A percentile compares a stretch with the other conserved stretches of the same genome.
phyloP scores from a whole-genome alignment of 2,888 invertebrate species.

The Cerastis rubricosa region DNA sequence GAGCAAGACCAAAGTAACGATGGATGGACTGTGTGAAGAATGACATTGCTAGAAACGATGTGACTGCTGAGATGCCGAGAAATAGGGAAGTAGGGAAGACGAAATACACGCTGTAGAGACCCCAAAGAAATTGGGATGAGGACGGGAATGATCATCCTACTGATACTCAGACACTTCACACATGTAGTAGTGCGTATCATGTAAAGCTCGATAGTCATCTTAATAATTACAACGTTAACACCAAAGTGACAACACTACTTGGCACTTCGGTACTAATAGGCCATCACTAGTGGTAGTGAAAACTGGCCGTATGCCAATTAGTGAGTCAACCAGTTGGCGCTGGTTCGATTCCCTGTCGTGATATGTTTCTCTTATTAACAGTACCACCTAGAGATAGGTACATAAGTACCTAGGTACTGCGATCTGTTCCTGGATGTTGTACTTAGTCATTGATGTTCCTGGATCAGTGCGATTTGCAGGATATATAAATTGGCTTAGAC shows the following conservation, averaged over 20 bases:
- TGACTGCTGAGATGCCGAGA: neutral
- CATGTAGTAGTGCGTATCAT: neutral
- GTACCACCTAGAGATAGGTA: conserved; percentile 31
- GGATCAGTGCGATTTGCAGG: conserved; percentile 26
- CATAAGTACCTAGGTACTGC: conserved; percentile 31
- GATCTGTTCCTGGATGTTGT: conserved; percentile 35
- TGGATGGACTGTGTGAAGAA: neutral
- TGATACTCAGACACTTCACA: neutral
- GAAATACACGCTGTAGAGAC: neutral
- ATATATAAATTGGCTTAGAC: conserved; percentile 31
- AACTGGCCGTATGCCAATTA: conserved; percentile 75
- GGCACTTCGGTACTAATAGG: conserved; percentile 36
- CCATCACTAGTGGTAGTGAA: conserved; percentile 64
- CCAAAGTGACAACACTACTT: conserved; percentile 29
- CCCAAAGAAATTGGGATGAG: neutral
- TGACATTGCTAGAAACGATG: neutral
- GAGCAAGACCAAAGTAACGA: neutral
- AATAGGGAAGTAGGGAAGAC: neutral
- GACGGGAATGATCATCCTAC: neutral
- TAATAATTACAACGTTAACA: conserved; percentile 16
- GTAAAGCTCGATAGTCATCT: neutral
- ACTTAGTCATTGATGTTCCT: conserved; percentile 22
- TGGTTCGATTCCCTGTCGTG: conserved; percentile 68
- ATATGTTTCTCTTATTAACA: conserved; percentile 69
- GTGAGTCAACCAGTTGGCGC: conserved; percentile 69